A percentile compares a stretch with the other conserved stretches of the same genome.
Evolutionary conservation across 2,888 invertebrate genomes (phyloP).

Genomic region (Eledone cirrhosa): DNA sequence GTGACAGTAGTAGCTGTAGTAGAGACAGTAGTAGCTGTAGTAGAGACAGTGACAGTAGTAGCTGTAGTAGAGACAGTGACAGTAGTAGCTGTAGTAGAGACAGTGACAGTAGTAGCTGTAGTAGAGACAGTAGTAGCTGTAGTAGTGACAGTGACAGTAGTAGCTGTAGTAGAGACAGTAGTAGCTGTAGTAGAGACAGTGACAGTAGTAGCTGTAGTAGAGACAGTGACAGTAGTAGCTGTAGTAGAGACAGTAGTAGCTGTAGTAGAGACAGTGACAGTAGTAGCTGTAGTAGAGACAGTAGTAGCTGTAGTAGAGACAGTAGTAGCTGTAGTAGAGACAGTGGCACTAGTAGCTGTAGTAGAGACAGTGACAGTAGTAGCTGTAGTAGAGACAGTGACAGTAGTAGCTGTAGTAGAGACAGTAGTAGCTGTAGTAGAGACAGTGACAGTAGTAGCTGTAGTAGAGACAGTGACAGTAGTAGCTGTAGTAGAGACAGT

Average conservation of each 20-base stretch:
- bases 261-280: neutral
- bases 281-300: constrained; percentile 12
- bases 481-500: too few relatives aligned
- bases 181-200: neutral
- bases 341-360: neutral
- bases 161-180: neutral
- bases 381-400: constrained; percentile 3
- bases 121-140: neutral
- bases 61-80: neutral
- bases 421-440: constrained; percentile 11
- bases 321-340: constrained; percentile 18
- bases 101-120: neutral
- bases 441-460: neutral
- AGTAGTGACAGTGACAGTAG: too few relatives aligned
- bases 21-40: neutral
- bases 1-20: neutral
- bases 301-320: constrained; percentile 16
- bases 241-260: constrained; percentile 16
- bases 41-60: neutral
- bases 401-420: constrained; percentile 19
- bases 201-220: neutral
- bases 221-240: neutral
- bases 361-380: constrained; percentile 12
- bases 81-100: neutral
- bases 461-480: neutral